Evolutionary conservation across 2,797 vertebrate species (phyloP), one percentile per base, ranked within the genome.

Genomic region (Parauchenoglanis punctatus): DNA sequence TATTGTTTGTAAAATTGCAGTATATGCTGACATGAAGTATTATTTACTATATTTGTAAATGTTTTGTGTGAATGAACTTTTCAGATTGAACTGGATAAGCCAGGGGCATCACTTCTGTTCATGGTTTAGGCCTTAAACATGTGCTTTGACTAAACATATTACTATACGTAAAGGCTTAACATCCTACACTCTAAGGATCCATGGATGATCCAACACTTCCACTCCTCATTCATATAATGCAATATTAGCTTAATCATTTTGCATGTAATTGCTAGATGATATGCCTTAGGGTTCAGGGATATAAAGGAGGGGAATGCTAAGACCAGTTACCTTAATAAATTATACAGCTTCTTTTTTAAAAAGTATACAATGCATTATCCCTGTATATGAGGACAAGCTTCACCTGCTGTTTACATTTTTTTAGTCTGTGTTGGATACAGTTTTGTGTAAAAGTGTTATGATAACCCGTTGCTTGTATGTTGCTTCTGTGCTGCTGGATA

Each of bases 11-110:
- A 70, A 76, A 78, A 44, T 58, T 15, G 2, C 65, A 83, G 44
- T 77, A 35, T 68, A 83, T 65, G 84, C 61, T 83, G 87, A 86
- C 84, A 88, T 88, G 87, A 88, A 88, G 87, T 88, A 88, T 88
- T 88, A 88, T 85, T 88, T 76, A 67, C 84, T 76, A 76, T 85
- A 85, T 83, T 72, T 81, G 72, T 68, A 70, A 70, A 72, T n/a
- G 28, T 35, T 49, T 49, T 15, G 15, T 80, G 17, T 20, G 40
- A 85, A 35, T 46, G 17, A 20, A n/a, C 81, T 80, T 80, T 81
- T 17, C 35, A 40, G 7, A 7, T 31, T 67, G 49, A 12, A 81
- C 58, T 81, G 81, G 56, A 59, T 83, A 63, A 15, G 40, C 28
- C 12, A 46, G 2, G 70, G 81, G 61, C 61, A 59, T 49, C 13